These are phyloP conservation scores for Malacoctenus gilli DNA, from an alignment of 2,797 vertebrate species.

Conservation along the genomic window DNA sequence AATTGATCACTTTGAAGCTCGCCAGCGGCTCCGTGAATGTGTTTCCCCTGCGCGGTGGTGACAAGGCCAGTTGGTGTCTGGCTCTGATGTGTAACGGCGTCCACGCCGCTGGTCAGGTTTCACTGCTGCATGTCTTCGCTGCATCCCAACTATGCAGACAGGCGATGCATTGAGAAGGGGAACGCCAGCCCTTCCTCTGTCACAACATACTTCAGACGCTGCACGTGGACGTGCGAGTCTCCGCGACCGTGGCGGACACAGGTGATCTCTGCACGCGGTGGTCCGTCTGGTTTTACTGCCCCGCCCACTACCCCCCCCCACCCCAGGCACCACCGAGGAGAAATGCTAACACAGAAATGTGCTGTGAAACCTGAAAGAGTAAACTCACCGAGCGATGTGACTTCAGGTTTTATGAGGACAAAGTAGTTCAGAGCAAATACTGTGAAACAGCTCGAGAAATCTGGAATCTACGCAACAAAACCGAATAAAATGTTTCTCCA, in stretches of 20 bases:
- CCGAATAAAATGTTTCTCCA: too few relatives aligned
- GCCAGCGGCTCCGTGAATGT: constrained; percentile 24
- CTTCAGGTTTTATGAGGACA: too few relatives aligned
- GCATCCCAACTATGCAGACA: constrained; percentile 52
- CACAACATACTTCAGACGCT: constrained; percentile 52
- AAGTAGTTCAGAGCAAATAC: too few relatives aligned
- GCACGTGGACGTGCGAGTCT: constrained; percentile 27
- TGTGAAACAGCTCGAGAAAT: too few relatives aligned
- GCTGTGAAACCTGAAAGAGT: too few relatives aligned
- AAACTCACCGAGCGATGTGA: constrained; percentile 6
- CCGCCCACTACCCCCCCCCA: background rate
- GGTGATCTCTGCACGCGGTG: constrained; percentile 2
- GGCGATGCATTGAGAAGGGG: constrained; percentile 43
- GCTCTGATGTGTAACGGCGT: constrained; percentile 51
- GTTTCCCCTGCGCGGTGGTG: constrained; percentile 46
- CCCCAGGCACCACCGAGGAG: too few relatives aligned
- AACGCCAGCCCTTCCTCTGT: constrained; percentile 47
- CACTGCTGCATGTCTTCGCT: constrained; percentile 58
- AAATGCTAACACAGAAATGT: too few relatives aligned
- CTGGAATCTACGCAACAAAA: too few relatives aligned
- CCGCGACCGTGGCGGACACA: background rate
- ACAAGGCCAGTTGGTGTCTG: constrained; percentile 66
- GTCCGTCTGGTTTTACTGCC: constrained; percentile 6
- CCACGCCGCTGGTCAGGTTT: constrained; percentile 62
- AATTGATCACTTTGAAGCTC: background rate